Base-by-base conservation (phyloP, 2,797 vertebrate genomes). In the Cyclopterus lumpus region DNA sequence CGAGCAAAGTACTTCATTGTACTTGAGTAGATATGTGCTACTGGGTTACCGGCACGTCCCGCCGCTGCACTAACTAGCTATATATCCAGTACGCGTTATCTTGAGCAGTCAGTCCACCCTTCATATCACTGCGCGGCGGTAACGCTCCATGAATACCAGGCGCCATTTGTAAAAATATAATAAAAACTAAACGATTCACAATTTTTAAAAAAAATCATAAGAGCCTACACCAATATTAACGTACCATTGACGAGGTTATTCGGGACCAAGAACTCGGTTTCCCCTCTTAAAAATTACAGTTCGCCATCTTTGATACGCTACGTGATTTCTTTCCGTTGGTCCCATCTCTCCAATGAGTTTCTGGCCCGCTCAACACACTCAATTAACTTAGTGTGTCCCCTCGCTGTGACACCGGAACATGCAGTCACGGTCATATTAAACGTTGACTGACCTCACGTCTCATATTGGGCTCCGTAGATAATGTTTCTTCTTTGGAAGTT, bases 261-360 rank as follows among this genome's bases (percentile, higher is more conserved):
- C 0, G 0, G 0, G 12, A 3, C 0, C 1, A 8, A 38, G 1
- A 57, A 28, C 20, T 8, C 8, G 5, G 11, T 32, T 36, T n/a
- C 7, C 16, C 44, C 8, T 9, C 3, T 26, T 0, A 5, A 2
- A 8, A 3, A 12, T 0, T 11, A 53, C 67, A 12, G 18, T 22
- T 73, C 73, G 86, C 88, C 88, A 89, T 92, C 75, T 91, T 89
- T 82, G 73, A 67, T 82, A 2, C 26, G 2, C 1, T 28, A 2
- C 40, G 38, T 24, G 38, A 2, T 0, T 81, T 65, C 18, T 0
- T 16, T 28, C 14, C 4, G 20, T 28, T 1, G 28, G 60, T 5
- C 14, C 62, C 40, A 46, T 88, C 87, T 71, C 48, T 28, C 0
- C 10, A 7, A 0, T 2, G 1, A 0, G 15, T 82, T 15, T 88